phyloP scores from a whole-genome alignment of 2,797 vertebrate genomes.

The Gambelia wislizenii region DNA sequence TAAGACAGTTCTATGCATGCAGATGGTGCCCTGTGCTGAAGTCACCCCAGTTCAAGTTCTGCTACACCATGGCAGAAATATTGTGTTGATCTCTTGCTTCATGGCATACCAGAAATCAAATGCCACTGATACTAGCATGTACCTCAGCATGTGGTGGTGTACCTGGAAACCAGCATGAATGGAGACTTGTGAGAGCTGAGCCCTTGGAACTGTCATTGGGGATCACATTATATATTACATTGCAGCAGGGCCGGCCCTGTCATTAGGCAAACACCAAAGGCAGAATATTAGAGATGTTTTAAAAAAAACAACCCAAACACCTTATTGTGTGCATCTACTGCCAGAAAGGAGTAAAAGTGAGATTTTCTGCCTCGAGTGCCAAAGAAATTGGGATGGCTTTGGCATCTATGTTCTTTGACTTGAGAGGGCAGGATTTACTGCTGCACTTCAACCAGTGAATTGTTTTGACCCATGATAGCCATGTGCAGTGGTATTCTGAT shows the following conservation, averaged over 20 bases:
- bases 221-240: neutral
- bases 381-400: neutral
- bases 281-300: neutral
- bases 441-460: neutral
- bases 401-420: neutral
- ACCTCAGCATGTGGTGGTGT: neutral
- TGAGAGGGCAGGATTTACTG: neutral
- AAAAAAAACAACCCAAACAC: too few species aligned
- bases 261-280: neutral
- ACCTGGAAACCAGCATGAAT: neutral
- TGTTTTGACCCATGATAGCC: neutral
- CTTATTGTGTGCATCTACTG: neutral
- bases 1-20: neutral
- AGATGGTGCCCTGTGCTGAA: neutral
- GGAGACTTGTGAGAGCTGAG: too few species aligned
- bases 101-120: neutral
- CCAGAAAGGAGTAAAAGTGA: neutral
- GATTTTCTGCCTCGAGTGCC: neutral
- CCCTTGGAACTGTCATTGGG: neutral
- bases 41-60: neutral
- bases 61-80: neutral
- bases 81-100: neutral
- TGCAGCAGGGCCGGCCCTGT: neutral
- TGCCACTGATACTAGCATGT: neutral
- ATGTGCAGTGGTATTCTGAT: neutral